These are phyloP conservation scores for Tenualosa thibaudeaui DNA, from an alignment of 2,797 vertebrate species.

Conservation along the genomic window DNA sequence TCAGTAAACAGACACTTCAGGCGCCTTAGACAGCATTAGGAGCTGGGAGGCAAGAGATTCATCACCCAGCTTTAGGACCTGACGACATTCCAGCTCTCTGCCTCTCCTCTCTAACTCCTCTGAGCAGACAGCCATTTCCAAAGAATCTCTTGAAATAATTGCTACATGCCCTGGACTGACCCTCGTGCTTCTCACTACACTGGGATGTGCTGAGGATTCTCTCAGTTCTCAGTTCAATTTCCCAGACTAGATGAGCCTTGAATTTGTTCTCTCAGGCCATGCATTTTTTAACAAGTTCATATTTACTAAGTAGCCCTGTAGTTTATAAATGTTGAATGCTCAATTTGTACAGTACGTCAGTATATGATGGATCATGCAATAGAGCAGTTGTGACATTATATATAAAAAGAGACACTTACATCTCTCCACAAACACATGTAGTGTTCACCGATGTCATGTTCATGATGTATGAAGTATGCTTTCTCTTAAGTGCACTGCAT, in stretches of 20 bases:
- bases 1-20: not conserved
- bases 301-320: not conserved
- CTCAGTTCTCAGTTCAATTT: not conserved
- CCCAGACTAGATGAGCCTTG: not conserved
- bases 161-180: not conserved
- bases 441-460: not conserved
- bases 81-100: not conserved
- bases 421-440: not conserved
- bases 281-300: not conserved
- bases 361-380: not conserved
- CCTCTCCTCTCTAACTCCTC: not conserved
- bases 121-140: not conserved
- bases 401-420: constrained; percentile 9
- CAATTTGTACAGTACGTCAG: not conserved
- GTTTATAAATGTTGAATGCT: not conserved
- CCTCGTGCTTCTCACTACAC: not conserved
- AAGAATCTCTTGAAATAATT: not conserved
- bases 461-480: not conserved
- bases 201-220: not conserved
- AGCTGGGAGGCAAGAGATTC: not conserved
- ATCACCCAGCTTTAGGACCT: not conserved
- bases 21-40: not conserved
- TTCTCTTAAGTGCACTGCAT: not conserved
- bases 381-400: not conserved
- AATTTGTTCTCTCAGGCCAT: not conserved